Base-by-base conservation (phyloP, 1,140 invertebrate species). In the Tetramorium simillimum region DNA sequence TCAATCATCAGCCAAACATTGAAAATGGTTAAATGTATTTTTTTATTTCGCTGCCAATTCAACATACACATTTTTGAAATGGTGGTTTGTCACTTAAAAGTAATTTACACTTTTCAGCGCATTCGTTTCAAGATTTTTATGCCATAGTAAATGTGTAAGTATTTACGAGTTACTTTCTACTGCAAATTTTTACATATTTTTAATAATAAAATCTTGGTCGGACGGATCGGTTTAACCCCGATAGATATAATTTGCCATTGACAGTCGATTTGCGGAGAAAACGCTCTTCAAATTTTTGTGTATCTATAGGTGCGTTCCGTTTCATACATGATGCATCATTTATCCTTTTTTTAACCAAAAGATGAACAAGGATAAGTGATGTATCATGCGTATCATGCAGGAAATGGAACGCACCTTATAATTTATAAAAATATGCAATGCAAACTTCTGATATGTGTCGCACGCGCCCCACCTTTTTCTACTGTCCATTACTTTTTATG, bases 261-360 rank as follows among this genome's bases (percentile, higher is more conserved):
- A 78, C 46, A 46, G n/a, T 80, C 62, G 33, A 81, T 33, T 63
- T 77, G 10, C 16, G 10, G 14, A 73, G 16, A 24, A 75, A 16
- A 9, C 69, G 80, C 14, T 84, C 9, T 58, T 84, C 80, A 84
- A 46, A 60, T 84, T 60, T 84, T 84, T 84, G 0, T 3, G 2
- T 63, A 33, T 65, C 1, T 46, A 33, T n/a, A n/a, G n/a, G n/a
- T n/a, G n/a, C n/a, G n/a, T n/a, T n/a, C n/a, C n/a, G n/a, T n/a
- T n/a, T n/a, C n/a, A n/a, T n/a, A n/a, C n/a, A n/a, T n/a, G n/a
- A n/a, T n/a, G n/a, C n/a, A n/a, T n/a, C n/a, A n/a, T n/a, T n/a
- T n/a, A n/a, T n/a, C n/a, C n/a, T n/a, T n/a, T n/a, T n/a, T n/a
- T n/a, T n/a, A n/a, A n/a, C n/a, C n/a, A n/a, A n/a, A n/a, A n/a